A percentile compares a stretch with the other conserved stretches of the same genome.
phyloP scores from a whole-genome alignment of 2,113 vertebrate genomes.

The Anseranas semipalmata region DNA sequence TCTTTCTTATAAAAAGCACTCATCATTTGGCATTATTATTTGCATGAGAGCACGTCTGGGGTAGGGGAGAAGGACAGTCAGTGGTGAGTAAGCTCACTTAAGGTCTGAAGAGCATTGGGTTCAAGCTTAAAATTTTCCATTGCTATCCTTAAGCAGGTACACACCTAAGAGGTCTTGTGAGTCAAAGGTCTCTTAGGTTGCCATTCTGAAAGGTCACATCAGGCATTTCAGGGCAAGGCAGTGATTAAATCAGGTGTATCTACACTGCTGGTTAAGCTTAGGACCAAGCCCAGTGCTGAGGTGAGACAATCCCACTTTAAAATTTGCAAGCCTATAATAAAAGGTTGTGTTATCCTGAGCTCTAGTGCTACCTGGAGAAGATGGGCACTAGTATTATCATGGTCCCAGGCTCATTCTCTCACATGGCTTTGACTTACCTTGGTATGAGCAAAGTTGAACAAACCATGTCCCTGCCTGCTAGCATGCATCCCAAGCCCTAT shows the following conservation, averaged over 20 bases:
- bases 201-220: not conserved
- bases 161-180: fast-evolving
- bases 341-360: not conserved
- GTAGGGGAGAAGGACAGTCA: not conserved
- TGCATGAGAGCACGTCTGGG: not conserved
- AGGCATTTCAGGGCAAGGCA: not conserved
- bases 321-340: not conserved
- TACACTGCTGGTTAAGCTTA: not conserved
- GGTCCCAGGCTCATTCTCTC: not conserved
- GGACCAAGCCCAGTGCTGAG: not conserved
- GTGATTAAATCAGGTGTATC: not conserved
- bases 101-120: fast-evolving
- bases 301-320: not conserved
- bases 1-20: not conserved
- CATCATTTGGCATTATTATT: too few relatives aligned
- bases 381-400: fast-evolving
- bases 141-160: not conserved
- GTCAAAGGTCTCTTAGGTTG: not conserved
- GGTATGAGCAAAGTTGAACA: fast-evolving
- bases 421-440: not conserved
- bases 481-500: not conserved
- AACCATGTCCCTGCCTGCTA: fast-evolving
- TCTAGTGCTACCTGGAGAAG: not conserved
- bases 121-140: not conserved
- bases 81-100: not conserved